Conservation (phyloP, 2,113 vertebrate species). For the Dermatemys mawii region DNA sequence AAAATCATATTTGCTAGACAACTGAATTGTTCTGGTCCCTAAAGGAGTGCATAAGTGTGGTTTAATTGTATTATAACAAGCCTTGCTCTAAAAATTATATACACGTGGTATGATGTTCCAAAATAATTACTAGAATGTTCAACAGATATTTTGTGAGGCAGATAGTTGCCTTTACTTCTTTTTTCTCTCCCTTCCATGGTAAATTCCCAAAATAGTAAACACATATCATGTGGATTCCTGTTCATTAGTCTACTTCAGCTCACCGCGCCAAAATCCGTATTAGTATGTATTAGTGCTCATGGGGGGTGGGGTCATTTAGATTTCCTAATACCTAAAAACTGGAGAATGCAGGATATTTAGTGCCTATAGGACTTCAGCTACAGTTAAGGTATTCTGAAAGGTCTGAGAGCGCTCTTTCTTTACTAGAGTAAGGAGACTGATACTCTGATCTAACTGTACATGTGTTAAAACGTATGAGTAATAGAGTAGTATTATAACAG, state of each 20-base stretch:
- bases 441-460: fast-evolving
- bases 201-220: neutral
- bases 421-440: fast-evolving
- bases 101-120: neutral
- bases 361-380: neutral
- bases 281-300: neutral
- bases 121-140: neutral
- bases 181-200: neutral
- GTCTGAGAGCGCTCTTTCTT: neutral
- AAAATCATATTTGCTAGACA: neutral
- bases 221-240: neutral
- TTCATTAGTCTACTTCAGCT: neutral
- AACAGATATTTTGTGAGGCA: neutral
- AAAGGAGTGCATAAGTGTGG: neutral
- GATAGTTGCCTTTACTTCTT: neutral
- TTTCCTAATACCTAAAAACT: neutral
- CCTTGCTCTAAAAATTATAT: neutral
- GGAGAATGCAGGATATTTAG: neutral
- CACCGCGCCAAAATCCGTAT: neutral
- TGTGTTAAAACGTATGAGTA: neutral
- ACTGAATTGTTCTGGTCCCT: neutral
- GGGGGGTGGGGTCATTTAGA: neutral
- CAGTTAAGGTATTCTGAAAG: neutral
- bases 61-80: conserved; percentile 32
- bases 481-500: neutral